Evolutionary conservation across 2,888 invertebrate genomes (phyloP).

Genomic region (Oxyteleia sp.): DNA sequence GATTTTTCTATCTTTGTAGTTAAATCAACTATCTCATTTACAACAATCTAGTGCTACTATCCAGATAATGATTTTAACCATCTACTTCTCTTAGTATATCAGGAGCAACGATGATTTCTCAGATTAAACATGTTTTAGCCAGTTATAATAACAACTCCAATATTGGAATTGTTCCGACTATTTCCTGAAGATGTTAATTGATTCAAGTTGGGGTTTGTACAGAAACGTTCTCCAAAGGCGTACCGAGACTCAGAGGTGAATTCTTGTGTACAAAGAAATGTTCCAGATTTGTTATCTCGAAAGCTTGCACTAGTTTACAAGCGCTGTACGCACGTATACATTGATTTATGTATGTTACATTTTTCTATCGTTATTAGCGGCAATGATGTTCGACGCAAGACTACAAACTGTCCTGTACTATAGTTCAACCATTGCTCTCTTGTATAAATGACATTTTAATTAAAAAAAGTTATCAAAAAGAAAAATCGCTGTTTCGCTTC

Average conservation of each 20-base stretch:
- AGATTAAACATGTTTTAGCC: too few species aligned
- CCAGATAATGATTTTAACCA: too few species aligned
- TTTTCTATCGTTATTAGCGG: constrained; percentile 47
- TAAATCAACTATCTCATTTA: too few species aligned
- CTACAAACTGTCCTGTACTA: constrained; percentile 31
- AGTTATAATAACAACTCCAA: too few species aligned
- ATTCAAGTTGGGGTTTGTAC: constrained; percentile 12
- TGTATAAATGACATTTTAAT: constrained; percentile 66
- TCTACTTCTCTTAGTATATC: too few species aligned
- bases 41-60: too few species aligned
- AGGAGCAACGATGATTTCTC: too few species aligned
- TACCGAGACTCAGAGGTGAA: constrained; percentile 5
- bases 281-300: constrained; percentile 49
- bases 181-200: too few species aligned
- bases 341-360: constrained; percentile 50
- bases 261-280: constrained; percentile 53
- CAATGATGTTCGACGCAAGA: constrained; percentile 34
- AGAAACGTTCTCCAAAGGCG: constrained; percentile 41
- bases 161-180: too few species aligned
- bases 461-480: constrained; percentile 28
- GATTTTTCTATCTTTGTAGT: too few species aligned
- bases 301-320: constrained; percentile 59
- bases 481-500: too few species aligned
- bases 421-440: constrained; percentile 62
- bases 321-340: constrained; percentile 55